Conservation (phyloP, 2,113 vertebrate genomes). For the Odobenus rosmarus region DNA sequence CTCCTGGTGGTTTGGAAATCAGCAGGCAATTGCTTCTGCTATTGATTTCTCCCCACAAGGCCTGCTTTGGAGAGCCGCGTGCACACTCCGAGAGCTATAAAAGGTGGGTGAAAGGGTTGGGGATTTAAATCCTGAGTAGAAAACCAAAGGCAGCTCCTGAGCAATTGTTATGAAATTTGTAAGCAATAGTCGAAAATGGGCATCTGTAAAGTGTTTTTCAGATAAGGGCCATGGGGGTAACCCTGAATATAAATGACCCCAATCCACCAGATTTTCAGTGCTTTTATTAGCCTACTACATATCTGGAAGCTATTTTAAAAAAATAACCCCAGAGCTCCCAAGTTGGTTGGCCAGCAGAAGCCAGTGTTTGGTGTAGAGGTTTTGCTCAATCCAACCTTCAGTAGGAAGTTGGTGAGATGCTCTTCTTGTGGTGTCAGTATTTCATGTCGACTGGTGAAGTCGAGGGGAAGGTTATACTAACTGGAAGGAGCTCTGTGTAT, state of each 20-base stretch:
- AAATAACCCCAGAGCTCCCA: neutral
- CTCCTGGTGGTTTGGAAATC: neutral
- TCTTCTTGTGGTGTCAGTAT: fast-evolving
- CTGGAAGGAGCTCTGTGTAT: fast-evolving
- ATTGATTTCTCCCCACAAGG: neutral
- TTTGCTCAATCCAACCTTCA: neutral
- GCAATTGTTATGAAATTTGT: neutral
- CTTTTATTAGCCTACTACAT: neutral
- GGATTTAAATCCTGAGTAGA: neutral
- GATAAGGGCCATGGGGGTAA: neutral
- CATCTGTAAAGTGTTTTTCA: neutral
- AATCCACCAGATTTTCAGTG: neutral
- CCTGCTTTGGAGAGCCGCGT: fast-evolving
- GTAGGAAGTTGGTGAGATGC: neutral
- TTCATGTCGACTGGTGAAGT: neutral
- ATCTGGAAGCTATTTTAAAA: slow-evolving; percentile 11
- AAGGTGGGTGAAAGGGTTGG: neutral
- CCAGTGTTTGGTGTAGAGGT: neutral
- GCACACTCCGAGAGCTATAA: fast-evolving
- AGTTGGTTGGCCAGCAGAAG: neutral
- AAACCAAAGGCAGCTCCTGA: neutral
- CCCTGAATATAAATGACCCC: neutral
- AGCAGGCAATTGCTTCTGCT: neutral
- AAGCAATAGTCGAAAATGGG: neutral
- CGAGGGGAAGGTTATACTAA: fast-evolving